A percentile compares a stretch with the other conserved stretches of the same genome.
Evolutionary conservation across 2,113 vertebrate genomes (phyloP).

Genomic region (Bucco capensis): DNA sequence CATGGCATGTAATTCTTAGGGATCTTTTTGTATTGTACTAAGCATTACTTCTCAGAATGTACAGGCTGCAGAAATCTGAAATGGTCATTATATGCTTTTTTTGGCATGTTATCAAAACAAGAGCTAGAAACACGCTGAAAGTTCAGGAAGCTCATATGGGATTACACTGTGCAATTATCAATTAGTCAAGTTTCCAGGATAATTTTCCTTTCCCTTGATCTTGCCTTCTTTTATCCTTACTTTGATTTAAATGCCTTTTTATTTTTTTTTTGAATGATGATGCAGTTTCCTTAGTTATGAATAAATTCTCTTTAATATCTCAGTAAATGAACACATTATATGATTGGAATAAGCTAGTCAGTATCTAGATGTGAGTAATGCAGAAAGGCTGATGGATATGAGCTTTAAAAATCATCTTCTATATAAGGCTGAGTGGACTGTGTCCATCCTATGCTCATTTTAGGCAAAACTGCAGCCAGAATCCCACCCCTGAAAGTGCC

Average conservation of each 20-base stretch:
- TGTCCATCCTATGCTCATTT: background rate
- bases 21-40: background rate
- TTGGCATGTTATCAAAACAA: slow-evolving; percentile 1
- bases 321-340: slow-evolving; percentile 17
- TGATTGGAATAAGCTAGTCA: slow-evolving; percentile 8
- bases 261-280: background rate
- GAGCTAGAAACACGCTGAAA: background rate
- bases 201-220: slow-evolving; percentile 63
- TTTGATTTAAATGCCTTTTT: slow-evolving; percentile 58
- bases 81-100: background rate
- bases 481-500: background rate
- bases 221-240: slow-evolving; percentile 53
- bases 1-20: background rate
- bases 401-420: background rate
- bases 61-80: background rate
- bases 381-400: background rate
- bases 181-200: slow-evolving; percentile 22
- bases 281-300: slow-evolving; percentile 55
- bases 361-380: slow-evolving; percentile 12
- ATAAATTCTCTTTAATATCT: slow-evolving; percentile 36
- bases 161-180: background rate
- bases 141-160: background rate
- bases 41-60: background rate
- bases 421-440: background rate
- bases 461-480: background rate